Evolutionary conservation across 2,888 invertebrate genomes (phyloP), one percentile per base, ranked within the genome.

Genomic region (Apamea crenata): DNA sequence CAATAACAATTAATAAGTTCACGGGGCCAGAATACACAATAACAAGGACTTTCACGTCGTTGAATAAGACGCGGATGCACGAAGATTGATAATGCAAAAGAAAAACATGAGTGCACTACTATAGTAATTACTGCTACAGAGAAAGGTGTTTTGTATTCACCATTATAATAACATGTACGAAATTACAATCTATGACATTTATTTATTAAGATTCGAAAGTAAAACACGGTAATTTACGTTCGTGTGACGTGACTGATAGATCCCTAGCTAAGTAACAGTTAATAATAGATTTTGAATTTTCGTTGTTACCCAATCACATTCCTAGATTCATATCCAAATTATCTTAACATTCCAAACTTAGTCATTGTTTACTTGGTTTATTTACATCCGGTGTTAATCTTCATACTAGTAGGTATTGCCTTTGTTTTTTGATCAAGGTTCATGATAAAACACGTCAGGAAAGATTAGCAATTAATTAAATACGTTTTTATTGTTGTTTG

Each of bases 121-220:
- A 90, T 84, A 91, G 93, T 95, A 95, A 95, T 96, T 95, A 95
- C 92, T 90, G 90, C 81, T 91, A 92, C 88, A 94, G 94, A 93
- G 94, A 95, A 94, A 95, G 94, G 94, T 91, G 93, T 94, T 93
- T 94, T 93, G 91, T 93, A 90, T 91, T 91, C 92, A 92, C 92
- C 93, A 92, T 93, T 91, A 92, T 94, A 95, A 95, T 94, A 94
- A 93, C 93, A 93, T 91, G 92, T 91, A 89, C 92, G 91, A 95
- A 94, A 94, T 95, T 93, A 93, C 94, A 93, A 93, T 94, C 93
- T 94, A 94, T 94, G 95, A 95, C 95, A 95, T 95, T 95, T 94
- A 94, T 93, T 92, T 94, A 94, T 95, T 91, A 90, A 89, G 91
- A 91, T 94, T 94, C 90, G 95, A 95, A 95, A 95, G 95, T 94